Conservation (phyloP, 1,140 invertebrate species). For the Zeugodacus cucurbitae region DNA sequence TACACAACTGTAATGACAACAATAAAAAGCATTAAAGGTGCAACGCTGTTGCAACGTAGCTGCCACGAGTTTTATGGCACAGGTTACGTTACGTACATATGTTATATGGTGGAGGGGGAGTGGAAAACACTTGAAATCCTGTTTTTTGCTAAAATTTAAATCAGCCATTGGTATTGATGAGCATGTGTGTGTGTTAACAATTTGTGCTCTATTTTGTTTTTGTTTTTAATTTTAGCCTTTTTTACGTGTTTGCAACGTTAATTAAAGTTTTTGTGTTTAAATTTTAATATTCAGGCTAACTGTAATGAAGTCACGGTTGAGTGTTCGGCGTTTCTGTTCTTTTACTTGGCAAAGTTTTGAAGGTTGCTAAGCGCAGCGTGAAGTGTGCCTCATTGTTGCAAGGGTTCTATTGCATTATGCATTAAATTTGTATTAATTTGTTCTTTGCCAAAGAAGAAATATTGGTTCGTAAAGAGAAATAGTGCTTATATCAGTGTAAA, state of each 20-base stretch:
- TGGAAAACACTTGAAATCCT: neutral
- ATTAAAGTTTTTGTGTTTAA: neutral
- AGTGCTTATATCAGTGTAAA: no score
- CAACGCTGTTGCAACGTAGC: neutral
- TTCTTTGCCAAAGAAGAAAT: no score
- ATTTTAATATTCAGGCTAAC: neutral
- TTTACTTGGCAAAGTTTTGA: neutral
- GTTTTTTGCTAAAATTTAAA: neutral
- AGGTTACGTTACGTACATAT: no score
- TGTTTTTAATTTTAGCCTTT: neutral
- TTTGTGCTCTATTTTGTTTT: neutral
- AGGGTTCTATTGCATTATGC: neutral
- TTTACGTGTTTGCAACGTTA: neutral
- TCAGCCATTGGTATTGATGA: neutral
- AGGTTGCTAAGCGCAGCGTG: neutral
- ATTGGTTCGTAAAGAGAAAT: no score
- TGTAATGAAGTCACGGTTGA: conserved; percentile 24
- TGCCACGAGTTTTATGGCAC: neutral
- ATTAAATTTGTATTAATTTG: no score
- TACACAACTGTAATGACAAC: neutral
- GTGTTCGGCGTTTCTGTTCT: neutral
- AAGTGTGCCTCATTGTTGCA: neutral
- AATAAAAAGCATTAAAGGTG: conserved; percentile 5
- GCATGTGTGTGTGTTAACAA: neutral
- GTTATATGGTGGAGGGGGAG: neutral